Evolutionary conservation across 2,888 invertebrate species (phyloP).

Genomic region (Mantis religiosa): DNA sequence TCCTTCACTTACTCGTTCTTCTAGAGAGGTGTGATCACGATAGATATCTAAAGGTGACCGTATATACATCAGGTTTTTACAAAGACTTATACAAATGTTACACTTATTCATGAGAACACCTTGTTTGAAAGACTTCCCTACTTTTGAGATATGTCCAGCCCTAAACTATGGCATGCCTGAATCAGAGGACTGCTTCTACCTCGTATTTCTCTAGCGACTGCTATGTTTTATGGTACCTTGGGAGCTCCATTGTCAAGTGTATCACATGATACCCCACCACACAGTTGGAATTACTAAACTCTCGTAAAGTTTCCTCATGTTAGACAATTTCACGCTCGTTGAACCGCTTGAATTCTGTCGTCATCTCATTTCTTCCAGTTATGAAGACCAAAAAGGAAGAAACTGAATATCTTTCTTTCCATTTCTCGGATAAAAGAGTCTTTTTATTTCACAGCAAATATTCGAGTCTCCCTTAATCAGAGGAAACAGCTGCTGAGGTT

Average conservation of each 20-base stretch:
- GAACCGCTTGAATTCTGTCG: slow-evolving; percentile 9
- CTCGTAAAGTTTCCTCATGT: not conserved
- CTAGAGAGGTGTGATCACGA: no score
- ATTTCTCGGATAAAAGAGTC: not conserved
- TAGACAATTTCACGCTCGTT: slow-evolving; percentile 20
- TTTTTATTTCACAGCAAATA: not conserved
- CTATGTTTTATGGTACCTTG: not conserved
- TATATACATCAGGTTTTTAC: no score
- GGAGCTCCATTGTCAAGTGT: not conserved
- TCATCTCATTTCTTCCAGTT: slow-evolving; percentile 2
- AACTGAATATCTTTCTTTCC: not conserved
- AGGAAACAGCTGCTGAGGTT: not conserved
- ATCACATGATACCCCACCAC: not conserved
- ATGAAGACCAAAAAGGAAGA: not conserved
- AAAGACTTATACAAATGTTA: no score
- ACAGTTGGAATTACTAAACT: not conserved
- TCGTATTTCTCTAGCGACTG: no score
- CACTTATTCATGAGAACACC: no score
- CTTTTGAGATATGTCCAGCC: no score
- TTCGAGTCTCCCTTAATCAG: not conserved
- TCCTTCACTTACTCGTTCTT: no score
- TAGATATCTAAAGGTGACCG: no score
- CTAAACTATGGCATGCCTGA: no score
- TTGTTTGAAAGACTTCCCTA: no score
- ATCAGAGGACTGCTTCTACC: no score